Evolutionary conservation across 2,113 vertebrate species (phyloP).

Genomic region (Chiloscyllium plagiosum): DNA sequence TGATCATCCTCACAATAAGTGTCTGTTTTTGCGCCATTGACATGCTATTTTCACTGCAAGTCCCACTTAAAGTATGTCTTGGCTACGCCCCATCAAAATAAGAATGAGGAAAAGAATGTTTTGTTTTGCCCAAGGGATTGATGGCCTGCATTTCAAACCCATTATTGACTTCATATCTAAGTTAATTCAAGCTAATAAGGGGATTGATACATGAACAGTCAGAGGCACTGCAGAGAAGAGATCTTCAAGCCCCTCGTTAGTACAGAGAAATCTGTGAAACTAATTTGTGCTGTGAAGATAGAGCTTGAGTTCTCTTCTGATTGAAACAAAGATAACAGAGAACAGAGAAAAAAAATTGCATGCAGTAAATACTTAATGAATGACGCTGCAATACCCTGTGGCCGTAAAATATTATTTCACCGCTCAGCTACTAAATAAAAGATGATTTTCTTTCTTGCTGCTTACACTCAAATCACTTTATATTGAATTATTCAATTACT

Average conservation of each 20-base stretch:
- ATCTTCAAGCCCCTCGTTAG: neutral
- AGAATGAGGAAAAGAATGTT: neutral
- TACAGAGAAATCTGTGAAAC: slow-evolving; percentile 11
- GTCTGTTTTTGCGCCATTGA: neutral
- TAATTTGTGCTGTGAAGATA: neutral
- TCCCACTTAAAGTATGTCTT: neutral
- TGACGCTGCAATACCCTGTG: neutral
- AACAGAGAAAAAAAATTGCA: neutral
- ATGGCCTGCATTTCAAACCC: neutral
- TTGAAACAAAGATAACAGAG: slow-evolving; percentile 1
- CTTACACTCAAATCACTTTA: neutral
- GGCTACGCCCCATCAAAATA: neutral
- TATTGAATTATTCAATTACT: slow-evolving; percentile 29
- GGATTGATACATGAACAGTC: neutral
- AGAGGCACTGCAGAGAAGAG: neutral
- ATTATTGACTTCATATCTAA: neutral
- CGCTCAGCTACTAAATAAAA: slow-evolving; percentile 26
- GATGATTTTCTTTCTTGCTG: slow-evolving; percentile 30
- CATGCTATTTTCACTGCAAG: neutral
- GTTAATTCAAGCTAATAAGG: slow-evolving; percentile 17
- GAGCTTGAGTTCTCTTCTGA: neutral
- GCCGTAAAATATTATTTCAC: slow-evolving; percentile 33
- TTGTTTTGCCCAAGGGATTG: neutral
- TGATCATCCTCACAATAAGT: neutral
- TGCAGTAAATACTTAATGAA: slow-evolving; percentile 22